Conservation (phyloP, 1,140 invertebrate genomes). For the Drosophila lini region DNA sequence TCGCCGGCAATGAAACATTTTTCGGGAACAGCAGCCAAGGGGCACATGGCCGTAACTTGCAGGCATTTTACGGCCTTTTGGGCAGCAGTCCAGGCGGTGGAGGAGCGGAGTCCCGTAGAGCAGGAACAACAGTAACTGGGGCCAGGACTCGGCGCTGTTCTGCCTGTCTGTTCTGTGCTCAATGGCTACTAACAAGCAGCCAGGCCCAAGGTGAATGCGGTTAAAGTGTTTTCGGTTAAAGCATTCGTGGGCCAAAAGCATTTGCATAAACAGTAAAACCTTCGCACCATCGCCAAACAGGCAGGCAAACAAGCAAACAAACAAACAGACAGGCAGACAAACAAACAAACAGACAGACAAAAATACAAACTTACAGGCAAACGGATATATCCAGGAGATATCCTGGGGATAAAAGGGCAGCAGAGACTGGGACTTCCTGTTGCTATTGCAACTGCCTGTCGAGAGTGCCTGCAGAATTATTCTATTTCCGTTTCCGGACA, state of each 20-base stretch:
- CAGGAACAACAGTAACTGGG: slow-evolving; percentile 11
- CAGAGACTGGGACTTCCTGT: slow-evolving; percentile 26
- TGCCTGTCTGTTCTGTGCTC: slow-evolving; percentile 57
- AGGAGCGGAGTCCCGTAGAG: background rate
- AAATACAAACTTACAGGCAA: slow-evolving; percentile 13
- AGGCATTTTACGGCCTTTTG: slow-evolving; percentile 80
- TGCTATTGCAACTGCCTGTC: slow-evolving; percentile 58
- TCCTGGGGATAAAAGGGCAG: slow-evolving; percentile 23
- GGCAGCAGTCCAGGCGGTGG: slow-evolving; percentile 32
- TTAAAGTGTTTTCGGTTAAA: slow-evolving; percentile 82
- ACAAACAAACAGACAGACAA: slow-evolving; percentile 15
- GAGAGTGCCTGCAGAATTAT: slow-evolving; percentile 69
- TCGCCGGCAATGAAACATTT: slow-evolving; percentile 74
- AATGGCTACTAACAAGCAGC: slow-evolving; percentile 79
- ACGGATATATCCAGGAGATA: slow-evolving; percentile 19
- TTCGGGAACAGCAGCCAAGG: slow-evolving; percentile 72
- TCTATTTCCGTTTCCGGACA: slow-evolving; percentile 79
- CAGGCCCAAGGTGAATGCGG: slow-evolving; percentile 76
- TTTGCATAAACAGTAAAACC: slow-evolving; percentile 73
- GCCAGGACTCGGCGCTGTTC: slow-evolving; percentile 6
- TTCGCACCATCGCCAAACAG: slow-evolving; percentile 46
- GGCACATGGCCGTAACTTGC: slow-evolving; percentile 69
- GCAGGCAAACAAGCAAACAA: slow-evolving; percentile 44
- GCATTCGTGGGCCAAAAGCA: slow-evolving; percentile 65
- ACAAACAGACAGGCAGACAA: slow-evolving; percentile 21